These are phyloP conservation scores for Bovichtus diacanthus DNA, from an alignment of 2,797 vertebrate genomes.

Conservation along the genomic window DNA sequence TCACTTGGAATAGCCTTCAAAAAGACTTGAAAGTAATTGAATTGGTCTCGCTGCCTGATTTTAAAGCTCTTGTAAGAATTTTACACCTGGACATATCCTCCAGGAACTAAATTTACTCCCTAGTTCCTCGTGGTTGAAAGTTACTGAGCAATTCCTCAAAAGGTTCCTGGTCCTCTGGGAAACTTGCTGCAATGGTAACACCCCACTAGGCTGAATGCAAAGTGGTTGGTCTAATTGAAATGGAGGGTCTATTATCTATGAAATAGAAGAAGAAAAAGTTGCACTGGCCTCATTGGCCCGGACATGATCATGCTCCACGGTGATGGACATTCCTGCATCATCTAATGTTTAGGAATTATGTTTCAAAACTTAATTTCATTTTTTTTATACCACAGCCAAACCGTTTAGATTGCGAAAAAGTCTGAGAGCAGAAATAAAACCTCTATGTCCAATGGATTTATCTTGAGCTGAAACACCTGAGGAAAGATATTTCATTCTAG, in stretches of 20 bases:
- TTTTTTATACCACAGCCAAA: constrained; percentile 11
- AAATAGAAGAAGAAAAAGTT: neutral
- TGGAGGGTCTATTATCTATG: neutral
- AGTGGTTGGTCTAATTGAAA: neutral
- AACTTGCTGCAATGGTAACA: neutral
- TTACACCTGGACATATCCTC: neutral
- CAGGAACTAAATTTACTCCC: neutral
- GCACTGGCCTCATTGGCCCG: neutral
- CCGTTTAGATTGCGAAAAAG: constrained; percentile 7
- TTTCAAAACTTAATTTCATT: constrained; percentile 22
- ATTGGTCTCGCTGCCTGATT: too few species aligned
- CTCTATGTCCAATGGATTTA: constrained; percentile 12
- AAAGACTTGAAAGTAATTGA: too few species aligned
- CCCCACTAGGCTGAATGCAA: neutral
- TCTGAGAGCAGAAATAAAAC: constrained; percentile 16
- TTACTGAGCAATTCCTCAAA: constrained; percentile 8
- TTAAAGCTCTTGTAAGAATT: too few species aligned
- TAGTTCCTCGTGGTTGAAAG: neutral
- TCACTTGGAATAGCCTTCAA: too few species aligned
- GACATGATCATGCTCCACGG: neutral
- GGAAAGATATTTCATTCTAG: constrained; percentile 28
- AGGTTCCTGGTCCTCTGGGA: neutral
- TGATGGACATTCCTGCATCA: neutral
- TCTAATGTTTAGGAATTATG: neutral
- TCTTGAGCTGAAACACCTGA: constrained; percentile 27